Percentiles rank a stretch among this genome's conserved stretches.
Evolutionary conservation across 2,113 vertebrate species (phyloP).

Genomic region (Montifringilla adamsi): DNA sequence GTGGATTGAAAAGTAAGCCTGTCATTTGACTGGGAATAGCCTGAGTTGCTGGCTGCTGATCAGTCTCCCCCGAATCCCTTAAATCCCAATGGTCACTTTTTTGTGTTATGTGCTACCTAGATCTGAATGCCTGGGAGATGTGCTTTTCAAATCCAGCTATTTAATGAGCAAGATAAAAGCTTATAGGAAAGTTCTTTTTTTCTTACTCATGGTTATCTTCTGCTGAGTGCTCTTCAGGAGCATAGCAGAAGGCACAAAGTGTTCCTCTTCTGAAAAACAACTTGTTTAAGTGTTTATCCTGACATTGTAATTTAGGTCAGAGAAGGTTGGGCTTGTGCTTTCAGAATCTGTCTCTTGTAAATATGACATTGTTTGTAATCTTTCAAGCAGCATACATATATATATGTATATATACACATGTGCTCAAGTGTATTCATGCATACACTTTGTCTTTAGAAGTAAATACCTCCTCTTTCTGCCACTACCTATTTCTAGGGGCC

Average conservation of each 20-base stretch:
- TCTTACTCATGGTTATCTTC: neutral
- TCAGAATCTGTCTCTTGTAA: neutral
- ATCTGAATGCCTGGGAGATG: neutral
- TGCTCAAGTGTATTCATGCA: rapidly evolving
- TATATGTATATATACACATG: neutral
- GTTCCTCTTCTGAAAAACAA: neutral
- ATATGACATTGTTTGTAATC: neutral
- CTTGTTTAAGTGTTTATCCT: neutral
- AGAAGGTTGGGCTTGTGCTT: neutral
- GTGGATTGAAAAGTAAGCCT: neutral
- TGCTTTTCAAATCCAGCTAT: neutral
- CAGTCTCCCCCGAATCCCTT: neutral
- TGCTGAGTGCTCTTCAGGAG: neutral
- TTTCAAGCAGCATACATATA: neutral
- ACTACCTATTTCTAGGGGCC: neutral
- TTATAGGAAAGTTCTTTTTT: neutral
- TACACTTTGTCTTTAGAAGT: neutral
- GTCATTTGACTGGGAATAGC: neutral
- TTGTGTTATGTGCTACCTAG: neutral
- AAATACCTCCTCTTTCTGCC: neutral
- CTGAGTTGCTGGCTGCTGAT: neutral
- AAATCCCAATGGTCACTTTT: neutral
- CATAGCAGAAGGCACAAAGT: neutral
- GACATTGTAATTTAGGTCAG: neutral
- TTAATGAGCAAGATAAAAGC: neutral